These are phyloP conservation scores for Diaphora mendica DNA, from an alignment of 2,888 invertebrate species.

Conservation along the genomic window DNA sequence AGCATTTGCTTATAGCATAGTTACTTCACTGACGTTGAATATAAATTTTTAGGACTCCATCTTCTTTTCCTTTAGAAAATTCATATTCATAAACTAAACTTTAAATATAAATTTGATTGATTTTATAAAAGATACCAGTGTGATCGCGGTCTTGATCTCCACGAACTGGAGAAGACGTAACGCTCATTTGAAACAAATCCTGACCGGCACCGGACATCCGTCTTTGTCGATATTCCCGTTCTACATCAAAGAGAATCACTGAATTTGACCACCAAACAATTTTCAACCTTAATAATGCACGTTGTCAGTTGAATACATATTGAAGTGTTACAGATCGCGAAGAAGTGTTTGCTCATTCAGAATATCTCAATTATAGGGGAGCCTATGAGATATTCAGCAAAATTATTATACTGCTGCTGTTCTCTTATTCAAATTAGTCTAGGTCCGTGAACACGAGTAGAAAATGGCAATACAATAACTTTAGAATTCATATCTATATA, in stretches of 20 bases:
- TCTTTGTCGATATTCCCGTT: conserved; percentile 86
- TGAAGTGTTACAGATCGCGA: conserved; percentile 69
- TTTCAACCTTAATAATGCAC: conserved; percentile 77
- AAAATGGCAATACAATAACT: not conserved
- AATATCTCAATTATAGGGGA: conserved; percentile 30
- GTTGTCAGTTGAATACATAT: conserved; percentile 73
- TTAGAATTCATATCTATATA: too few species aligned
- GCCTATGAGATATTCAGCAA: conserved; percentile 48
- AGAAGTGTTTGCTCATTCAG: conserved; percentile 42
- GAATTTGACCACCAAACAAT: conserved; percentile 62
- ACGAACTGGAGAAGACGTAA: conserved; percentile 60
- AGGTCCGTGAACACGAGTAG: conserved; percentile 38
- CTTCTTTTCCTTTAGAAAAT: not conserved
- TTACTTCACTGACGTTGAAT: not conserved
- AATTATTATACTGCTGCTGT: conserved; percentile 46
- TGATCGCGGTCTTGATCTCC: conserved; percentile 48
- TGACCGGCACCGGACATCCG: conserved; percentile 87
- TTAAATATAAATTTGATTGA: conserved; percentile 3
- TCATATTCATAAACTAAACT: not conserved
- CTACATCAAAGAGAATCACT: conserved; percentile 82
- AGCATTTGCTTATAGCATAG: not conserved
- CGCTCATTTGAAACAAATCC: conserved; percentile 84
- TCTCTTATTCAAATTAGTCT: conserved; percentile 33
- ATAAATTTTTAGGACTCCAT: not conserved
- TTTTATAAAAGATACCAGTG: conserved; percentile 19